Evolutionary conservation across 2,888 invertebrate species (phyloP).

Genomic region (Yponomeuta plumbellus): DNA sequence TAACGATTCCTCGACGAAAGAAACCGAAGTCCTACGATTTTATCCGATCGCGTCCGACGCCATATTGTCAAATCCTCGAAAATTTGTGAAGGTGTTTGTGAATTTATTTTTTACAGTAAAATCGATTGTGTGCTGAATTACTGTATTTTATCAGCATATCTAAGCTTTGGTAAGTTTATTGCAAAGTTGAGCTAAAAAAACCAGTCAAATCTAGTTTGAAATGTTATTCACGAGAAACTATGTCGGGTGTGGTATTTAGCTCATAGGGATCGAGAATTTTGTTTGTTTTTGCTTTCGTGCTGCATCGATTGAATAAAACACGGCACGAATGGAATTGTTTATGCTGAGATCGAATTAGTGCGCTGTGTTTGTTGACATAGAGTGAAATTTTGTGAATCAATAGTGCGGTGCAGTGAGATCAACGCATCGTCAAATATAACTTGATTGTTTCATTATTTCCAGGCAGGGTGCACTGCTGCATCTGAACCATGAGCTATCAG

Average conservation of each 20-base stretch:
- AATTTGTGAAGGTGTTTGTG: conserved; percentile 4
- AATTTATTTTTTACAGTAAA: conserved; percentile 5
- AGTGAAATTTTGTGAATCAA: conserved; percentile 35
- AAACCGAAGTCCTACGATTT: not conserved
- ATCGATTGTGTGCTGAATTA: not conserved
- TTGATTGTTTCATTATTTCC: conserved; percentile 47
- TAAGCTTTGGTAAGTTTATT: conserved; percentile 5
- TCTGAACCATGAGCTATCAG: conserved; percentile 90
- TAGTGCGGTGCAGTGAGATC: conserved; percentile 24
- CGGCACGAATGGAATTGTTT: conserved; percentile 34
- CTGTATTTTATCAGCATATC: not conserved
- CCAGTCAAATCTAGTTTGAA: not conserved
- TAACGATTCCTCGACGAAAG: conserved; percentile 34
- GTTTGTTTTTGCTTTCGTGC: conserved; percentile 17
- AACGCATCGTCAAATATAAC: not conserved
- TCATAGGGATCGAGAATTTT: conserved; percentile 34
- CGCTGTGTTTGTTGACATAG: conserved; percentile 23
- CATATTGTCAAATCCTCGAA: conserved; percentile 50
- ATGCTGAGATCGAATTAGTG: conserved; percentile 23
- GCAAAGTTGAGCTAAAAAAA: not conserved
- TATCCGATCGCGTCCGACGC: conserved; percentile 36
- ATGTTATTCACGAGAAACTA: conserved; percentile 27
- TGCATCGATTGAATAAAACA: conserved; percentile 36
- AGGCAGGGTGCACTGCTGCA: conserved; percentile 79
- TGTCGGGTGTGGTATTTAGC: conserved; percentile 70